phyloP scores from a whole-genome alignment of 2,113 vertebrate species.

The Apaloderma vittatum region DNA sequence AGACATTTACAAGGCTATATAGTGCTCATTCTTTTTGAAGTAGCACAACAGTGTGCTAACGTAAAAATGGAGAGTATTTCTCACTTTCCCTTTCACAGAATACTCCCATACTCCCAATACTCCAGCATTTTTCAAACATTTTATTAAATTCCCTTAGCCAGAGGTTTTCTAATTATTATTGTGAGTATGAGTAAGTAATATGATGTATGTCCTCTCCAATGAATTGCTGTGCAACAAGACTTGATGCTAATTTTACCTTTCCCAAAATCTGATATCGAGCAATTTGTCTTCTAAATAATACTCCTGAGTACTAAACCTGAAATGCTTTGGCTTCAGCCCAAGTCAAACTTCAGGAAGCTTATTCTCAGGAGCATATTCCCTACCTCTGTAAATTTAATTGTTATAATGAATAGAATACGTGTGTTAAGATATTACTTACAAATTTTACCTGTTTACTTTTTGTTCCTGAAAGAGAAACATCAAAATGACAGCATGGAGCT shows the following conservation, averaged over 20 bases:
- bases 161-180: conserved; percentile 38
- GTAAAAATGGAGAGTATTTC: conserved; percentile 13
- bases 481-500: conserved; percentile 21
- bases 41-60: not conserved
- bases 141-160: conserved; percentile 71
- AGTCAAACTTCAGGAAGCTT: conserved; percentile 81
- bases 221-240: conserved; percentile 79
- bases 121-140: conserved; percentile 67
- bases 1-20: conserved; percentile 24
- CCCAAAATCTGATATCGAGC: conserved; percentile 81
- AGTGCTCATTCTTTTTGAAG: conserved; percentile 37
- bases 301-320: conserved; percentile 78
- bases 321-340: conserved; percentile 81
- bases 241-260: conserved; percentile 80
- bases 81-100: conserved; percentile 6
- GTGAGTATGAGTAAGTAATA: conserved; percentile 70
- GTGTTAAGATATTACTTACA: conserved; percentile 70
- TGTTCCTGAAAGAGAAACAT: conserved; percentile 60
- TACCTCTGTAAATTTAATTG: conserved; percentile 82
- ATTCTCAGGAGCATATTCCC: conserved; percentile 76
- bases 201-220: conserved; percentile 64
- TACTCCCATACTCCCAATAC: conserved; percentile 60
- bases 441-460: conserved; percentile 67
- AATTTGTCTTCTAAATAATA: conserved; percentile 84
- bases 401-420: conserved; percentile 82